These are phyloP conservation scores for Selene dorsalis DNA, from an alignment of 2,797 vertebrate species.

Conservation along the genomic window DNA sequence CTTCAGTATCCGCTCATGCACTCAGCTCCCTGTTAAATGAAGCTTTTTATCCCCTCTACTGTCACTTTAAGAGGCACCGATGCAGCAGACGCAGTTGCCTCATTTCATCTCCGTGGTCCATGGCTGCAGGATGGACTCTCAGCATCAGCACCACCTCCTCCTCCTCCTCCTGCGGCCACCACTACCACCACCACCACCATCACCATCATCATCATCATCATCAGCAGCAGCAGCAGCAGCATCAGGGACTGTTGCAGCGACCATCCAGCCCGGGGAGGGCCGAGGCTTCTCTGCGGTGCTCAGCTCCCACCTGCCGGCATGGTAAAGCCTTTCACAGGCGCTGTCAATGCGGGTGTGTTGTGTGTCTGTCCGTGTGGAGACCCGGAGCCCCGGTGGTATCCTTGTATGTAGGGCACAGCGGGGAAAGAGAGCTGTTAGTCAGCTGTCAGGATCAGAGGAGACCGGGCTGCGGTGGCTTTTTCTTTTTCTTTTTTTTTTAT, in stretches of 20 bases:
- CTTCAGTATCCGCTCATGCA: neutral
- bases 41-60: slow-evolving; percentile 29
- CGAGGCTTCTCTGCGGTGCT: slow-evolving; percentile 50
- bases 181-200: neutral
- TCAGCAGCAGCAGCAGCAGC: too few species aligned
- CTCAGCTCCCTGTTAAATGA: slow-evolving; percentile 1
- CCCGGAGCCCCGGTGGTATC: neutral
- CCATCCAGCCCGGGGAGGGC: slow-evolving; percentile 58
- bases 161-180: slow-evolving; percentile 6
- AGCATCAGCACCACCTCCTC: slow-evolving; percentile 67
- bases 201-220: neutral
- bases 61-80: slow-evolving; percentile 83
- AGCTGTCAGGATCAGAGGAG: slow-evolving; percentile 15
- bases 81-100: slow-evolving; percentile 76
- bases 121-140: slow-evolving; percentile 78
- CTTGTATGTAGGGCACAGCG: slow-evolving; percentile 64
- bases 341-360: neutral
- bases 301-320: slow-evolving; percentile 59
- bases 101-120: slow-evolving; percentile 72
- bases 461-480: neutral
- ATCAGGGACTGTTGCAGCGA: slow-evolving; percentile 51
- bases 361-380: neutral
- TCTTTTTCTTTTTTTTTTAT: slow-evolving; percentile 5
- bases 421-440: slow-evolving; percentile 29
- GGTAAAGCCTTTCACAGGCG: slow-evolving; percentile 41